Evolutionary conservation across 2,888 invertebrate species (phyloP).

Genomic region (Sphaerophoria taeniata): DNA sequence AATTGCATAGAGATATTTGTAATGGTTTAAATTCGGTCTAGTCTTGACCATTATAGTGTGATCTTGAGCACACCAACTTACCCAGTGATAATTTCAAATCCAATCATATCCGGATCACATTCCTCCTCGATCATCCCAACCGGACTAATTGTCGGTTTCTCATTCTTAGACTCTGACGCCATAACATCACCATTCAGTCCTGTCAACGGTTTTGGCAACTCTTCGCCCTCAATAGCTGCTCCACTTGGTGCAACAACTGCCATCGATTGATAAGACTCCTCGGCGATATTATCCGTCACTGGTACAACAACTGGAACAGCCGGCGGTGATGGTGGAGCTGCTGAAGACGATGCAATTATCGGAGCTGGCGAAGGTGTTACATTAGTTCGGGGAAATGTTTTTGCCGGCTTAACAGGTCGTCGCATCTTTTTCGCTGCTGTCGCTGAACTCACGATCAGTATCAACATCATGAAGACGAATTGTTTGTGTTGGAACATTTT

Average conservation of each 20-base stretch:
- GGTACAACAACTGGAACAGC: conserved; percentile 50
- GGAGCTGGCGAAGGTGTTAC: conserved; percentile 79
- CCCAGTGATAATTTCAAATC: conserved; percentile 96
- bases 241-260: conserved; percentile 71
- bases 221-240: conserved; percentile 76
- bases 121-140: conserved; percentile 85
- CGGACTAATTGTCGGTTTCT: conserved; percentile 76
- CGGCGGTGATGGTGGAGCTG: conserved; percentile 15
- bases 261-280: conserved; percentile 74
- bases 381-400: conserved; percentile 82
- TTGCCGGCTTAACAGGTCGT: conserved; percentile 81
- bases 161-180: conserved; percentile 78
- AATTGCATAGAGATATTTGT: too few relatives aligned
- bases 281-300: conserved; percentile 74
- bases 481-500: conserved; percentile 81
- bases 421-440: conserved; percentile 81
- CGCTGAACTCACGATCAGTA: conserved; percentile 80
- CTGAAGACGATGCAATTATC: conserved; percentile 24
- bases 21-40: too few relatives aligned
- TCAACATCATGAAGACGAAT: conserved; percentile 79
- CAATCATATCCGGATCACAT: conserved; percentile 95
- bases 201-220: conserved; percentile 80
- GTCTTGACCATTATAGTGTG: too few relatives aligned
- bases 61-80: conserved; percentile 79
- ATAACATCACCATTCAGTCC: conserved; percentile 73